phyloP scores from a whole-genome alignment of 2,113 vertebrate species.

The Naja naja region DNA sequence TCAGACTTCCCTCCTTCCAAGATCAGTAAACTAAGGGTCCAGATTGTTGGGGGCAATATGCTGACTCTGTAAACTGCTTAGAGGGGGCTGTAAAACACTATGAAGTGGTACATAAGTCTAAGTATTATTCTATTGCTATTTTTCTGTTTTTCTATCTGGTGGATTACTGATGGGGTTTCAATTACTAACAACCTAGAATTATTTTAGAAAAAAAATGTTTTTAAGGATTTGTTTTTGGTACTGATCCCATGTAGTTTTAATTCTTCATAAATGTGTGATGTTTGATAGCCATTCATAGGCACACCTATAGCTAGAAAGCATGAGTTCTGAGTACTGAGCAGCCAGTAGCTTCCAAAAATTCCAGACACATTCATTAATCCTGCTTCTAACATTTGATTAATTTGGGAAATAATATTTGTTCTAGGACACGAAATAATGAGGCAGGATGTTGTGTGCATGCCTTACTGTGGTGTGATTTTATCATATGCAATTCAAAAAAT shows the following conservation, averaged over 20 bases:
- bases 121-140: background rate
- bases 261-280: background rate
- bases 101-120: too few species aligned
- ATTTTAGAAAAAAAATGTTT: background rate
- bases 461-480: background rate
- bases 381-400: background rate
- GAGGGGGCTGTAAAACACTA: too few species aligned
- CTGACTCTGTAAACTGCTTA: background rate
- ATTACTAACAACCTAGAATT: background rate
- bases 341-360: rapidly evolving
- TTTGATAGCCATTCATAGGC: background rate
- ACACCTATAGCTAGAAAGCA: background rate
- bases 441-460: rapidly evolving
- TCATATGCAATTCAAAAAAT: rapidly evolving
- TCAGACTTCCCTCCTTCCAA: background rate
- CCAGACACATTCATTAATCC: background rate
- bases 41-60: background rate
- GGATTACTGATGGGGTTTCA: background rate
- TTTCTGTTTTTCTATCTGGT: too few species aligned
- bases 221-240: background rate
- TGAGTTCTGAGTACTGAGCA: background rate
- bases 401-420: background rate
- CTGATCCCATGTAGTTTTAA: background rate
- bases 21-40: too few species aligned
- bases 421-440: background rate